Conservation (phyloP, 35 echinoderm and acorn worm genomes). For the Nesometra sesokonis region DNA sequence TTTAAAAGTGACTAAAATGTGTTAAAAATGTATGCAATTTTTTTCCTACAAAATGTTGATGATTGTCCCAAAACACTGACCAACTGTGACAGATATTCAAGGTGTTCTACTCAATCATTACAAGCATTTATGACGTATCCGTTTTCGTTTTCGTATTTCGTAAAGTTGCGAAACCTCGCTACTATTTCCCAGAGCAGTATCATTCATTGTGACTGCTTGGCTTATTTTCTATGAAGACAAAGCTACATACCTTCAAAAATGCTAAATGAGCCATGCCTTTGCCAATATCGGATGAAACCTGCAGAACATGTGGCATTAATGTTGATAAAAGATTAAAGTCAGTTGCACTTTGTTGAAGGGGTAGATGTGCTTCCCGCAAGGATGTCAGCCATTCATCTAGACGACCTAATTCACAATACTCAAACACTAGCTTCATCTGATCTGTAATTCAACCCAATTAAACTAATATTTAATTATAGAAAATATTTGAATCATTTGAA, state of each 20-base stretch:
- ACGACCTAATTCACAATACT: not conserved
- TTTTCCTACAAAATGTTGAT: too few relatives aligned
- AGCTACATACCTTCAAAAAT: not conserved
- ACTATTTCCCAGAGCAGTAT: too few relatives aligned
- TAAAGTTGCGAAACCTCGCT: too few relatives aligned
- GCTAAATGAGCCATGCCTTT: slow-evolving; percentile 5
- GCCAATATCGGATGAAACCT: not conserved
- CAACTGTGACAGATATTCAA: too few relatives aligned
- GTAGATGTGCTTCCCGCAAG: not conserved
- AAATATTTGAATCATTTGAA: too few relatives aligned
- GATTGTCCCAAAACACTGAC: too few relatives aligned
- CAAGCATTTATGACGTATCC: too few relatives aligned
- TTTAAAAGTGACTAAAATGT: too few relatives aligned
- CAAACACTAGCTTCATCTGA: not conserved
- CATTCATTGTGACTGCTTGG: not conserved
- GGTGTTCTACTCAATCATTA: too few relatives aligned
- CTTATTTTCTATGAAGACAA: not conserved
- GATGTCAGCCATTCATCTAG: not conserved
- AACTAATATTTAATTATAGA: too few relatives aligned
- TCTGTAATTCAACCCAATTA: not conserved
- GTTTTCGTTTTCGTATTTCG: too few relatives aligned
- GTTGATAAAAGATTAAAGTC: not conserved
- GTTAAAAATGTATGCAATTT: too few relatives aligned
- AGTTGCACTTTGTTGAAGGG: not conserved
- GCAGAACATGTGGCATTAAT: not conserved